Base-by-base conservation (phyloP, 2,113 vertebrate species). In the Orycteropus afer region DNA sequence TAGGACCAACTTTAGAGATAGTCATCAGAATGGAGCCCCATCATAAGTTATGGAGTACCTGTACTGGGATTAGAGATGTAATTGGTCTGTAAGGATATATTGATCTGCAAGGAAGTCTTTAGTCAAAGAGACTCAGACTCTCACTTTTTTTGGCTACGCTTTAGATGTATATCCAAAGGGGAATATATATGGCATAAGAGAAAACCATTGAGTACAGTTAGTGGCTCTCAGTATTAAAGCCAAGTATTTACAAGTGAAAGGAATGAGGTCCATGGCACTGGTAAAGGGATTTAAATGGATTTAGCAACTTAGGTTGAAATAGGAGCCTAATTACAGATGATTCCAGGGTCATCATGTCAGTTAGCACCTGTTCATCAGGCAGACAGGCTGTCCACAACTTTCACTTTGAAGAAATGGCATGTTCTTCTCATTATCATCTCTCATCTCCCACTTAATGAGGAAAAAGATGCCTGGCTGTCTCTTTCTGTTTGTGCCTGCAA, bases 221-320 rank as follows among this genome's bases (percentile, higher is more conserved):
- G 90, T 71, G 69, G 20, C 65, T 85, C 13, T 90, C 69, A 40
- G 73, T 81, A 90, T 37, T 89, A 76, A 78, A 96, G 73, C 79
- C 57, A 95, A 87, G 74, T 91, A 93, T 97, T 97, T 92, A 90
- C 91, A 94, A 92, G 69, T 22, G 63, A 95, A 95, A 92, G 74
- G 82, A 95, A 83, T 93, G 91, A 91, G 23, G 63, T 27, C 83
- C 29, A 0, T 23, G 67, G 74, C 51, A 37, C 89, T 85, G 71
- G 45, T 40, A 9, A 90, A 94, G 61, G 91, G 95, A 74, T 67
- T 4, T 91, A 8, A 95, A 11, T 93, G 91, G 74, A 90, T 37
- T 40, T 97, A 88, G 88, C 90, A 95, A 83, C 86, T 95, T 80
- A 96, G 69, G 82, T 86, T 95, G 97, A 96, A 96, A 96, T 23